These are phyloP conservation scores for Austrofundulus limnaeus DNA, from an alignment of 2,113 vertebrate species.

Conservation along the genomic window DNA sequence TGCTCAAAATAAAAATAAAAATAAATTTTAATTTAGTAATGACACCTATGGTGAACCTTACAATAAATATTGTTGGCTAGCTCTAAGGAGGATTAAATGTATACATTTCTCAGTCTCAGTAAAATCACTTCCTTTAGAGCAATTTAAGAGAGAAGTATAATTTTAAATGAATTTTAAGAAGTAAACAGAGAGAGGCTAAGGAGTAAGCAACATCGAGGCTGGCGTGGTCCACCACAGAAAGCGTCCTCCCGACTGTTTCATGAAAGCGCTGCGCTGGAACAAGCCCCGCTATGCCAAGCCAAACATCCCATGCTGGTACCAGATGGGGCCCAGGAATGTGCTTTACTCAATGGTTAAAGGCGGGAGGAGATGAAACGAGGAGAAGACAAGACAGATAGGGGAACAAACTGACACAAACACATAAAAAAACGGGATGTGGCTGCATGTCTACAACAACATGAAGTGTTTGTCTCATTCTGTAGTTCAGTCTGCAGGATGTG, in stretches of 20 bases:
- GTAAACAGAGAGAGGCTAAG: constrained; percentile 33
- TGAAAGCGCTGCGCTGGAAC: constrained; percentile 69
- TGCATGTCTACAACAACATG: constrained; percentile 1
- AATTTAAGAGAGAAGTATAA: background rate
- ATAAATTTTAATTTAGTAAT: background rate
- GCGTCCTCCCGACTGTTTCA: constrained; percentile 67
- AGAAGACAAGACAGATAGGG: constrained; percentile 22
- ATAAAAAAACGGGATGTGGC: constrained; percentile 10
- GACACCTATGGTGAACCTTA: background rate
- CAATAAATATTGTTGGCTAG: background rate
- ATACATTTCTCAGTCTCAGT: too few relatives aligned
- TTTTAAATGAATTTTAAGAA: constrained; percentile 32
- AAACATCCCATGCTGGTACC: constrained; percentile 78
- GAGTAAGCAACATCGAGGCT: constrained; percentile 53
- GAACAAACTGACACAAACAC: background rate
- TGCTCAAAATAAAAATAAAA: background rate
- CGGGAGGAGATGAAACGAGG: constrained; percentile 37
- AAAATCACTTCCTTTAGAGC: background rate
- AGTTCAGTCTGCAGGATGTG: constrained; percentile 1
- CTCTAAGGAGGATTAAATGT: background rate
- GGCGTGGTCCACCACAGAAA: constrained; percentile 57
- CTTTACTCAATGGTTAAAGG: constrained; percentile 62
- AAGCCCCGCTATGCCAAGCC: constrained; percentile 69
- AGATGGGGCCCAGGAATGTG: constrained; percentile 79
- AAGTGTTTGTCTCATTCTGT: background rate